Evolutionary conservation across 2,888 invertebrate species (phyloP), one percentile per base, ranked within the genome.

Genomic region (Metallyticus violacea): DNA sequence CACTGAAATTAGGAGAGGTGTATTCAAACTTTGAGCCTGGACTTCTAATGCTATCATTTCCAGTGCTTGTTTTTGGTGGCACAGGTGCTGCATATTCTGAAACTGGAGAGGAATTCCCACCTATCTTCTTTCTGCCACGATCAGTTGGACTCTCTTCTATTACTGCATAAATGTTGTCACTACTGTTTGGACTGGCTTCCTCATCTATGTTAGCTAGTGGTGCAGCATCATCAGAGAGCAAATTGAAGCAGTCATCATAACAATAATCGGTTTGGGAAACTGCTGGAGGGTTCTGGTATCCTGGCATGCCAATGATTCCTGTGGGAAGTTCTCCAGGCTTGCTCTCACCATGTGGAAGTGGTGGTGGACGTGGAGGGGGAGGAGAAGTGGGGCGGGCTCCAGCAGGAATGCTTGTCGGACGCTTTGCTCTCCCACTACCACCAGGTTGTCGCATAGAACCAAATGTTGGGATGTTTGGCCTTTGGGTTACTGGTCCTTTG

Each of bases 131-230:
- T 29, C 87, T 85, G n/a, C 81, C 30, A 26, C 78, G 27, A 78
- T 92, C 90, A 0, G 92, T 92, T 0, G 96, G 95, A 76, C 94
- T 94, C 90, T 97, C 97, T 90, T 97, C 97, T 84, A 97, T 97
- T 0, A 97, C 96, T 0, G 97, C 97, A 90, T 97, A 97, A 88
- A 97, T 97, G 90, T 97, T 97, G 90, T 97, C 97, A 26, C 91
- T 92, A 82, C 91, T 92, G 22, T 93, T 91, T 4, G 93, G 93
- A 0, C 94, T 94, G 88, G 91, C 91, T 89, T 93, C 94, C 88
- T 93, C 93, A 88, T 94, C 93, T 83, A 95, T 95, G 89, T 95
- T 94, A 0, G 94, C 93, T 87, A 95, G 90, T 0, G 95, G 93
- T 0, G 93, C 89, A 79, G 87, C 79, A 40, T 89, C 88, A 27